Base-by-base conservation (phyloP, 2,797 vertebrate species). In the Enteromius mattozi region DNA sequence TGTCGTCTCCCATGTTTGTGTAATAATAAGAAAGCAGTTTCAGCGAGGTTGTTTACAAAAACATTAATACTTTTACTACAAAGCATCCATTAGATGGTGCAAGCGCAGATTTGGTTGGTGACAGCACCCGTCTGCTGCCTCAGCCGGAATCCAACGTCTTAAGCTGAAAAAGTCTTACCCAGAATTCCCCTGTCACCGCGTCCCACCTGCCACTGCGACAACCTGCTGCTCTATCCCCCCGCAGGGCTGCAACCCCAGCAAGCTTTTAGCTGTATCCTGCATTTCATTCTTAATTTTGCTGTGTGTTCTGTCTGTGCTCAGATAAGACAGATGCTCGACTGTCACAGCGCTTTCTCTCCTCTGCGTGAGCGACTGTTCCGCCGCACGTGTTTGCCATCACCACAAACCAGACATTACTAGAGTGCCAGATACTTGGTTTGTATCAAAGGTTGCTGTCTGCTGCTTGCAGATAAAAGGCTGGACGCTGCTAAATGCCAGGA, bases 311-410 rank as follows among this genome's bases (percentile, higher is more conserved):
- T 47, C 33, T 47, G 78, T 8, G 49, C 69, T 81, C 79, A 40
- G 84, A 81, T 75, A 86, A 86, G 84, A 81, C 78, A 59, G 84
- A 81, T 68, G 78, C 78, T 68, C n/a, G 8, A 24, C 69, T 76
- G 78, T 76, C 78, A 84, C 42, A 61, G 51, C 19, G 79, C 27
- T 63, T 70, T 63, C 81, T 42, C 33, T 66, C 27, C 30, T 71
- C 68, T 27, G 17, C 30, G 80, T n/a, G 80, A 71, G 47, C 14
- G 51, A 78, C 78, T 75, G 40, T 61, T 49, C 35, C 19, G 33
- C 30, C 35, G 66, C 42, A 63, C 6, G 35, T 71, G 40, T 80
- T 49, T 70, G 61, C 68, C 74, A 54, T 86, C 84, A 56, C 24
- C 56, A 63, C 83, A 85, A 35, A 49, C 72, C 65, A 77, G 77